Percentiles rank a stretch among this genome's conserved stretches.
Evolutionary conservation across 2,888 invertebrate species (phyloP).

Genomic region (Xanthorhoe spadicearia): DNA sequence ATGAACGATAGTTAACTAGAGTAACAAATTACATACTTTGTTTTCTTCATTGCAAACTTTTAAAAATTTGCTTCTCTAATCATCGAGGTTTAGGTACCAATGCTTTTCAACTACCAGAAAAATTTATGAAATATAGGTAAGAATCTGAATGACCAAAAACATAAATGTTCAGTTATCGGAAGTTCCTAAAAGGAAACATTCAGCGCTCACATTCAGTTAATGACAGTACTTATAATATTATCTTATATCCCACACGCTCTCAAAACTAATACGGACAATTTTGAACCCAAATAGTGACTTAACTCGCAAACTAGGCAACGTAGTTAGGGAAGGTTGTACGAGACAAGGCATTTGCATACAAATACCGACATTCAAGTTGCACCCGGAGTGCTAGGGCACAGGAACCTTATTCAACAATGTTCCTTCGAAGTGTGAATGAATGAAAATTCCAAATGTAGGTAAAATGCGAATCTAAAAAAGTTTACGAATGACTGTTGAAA

Average conservation of each 20-base stretch:
- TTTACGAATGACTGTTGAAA: background rate
- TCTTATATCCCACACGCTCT: background rate
- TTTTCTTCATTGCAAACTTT: too few species aligned
- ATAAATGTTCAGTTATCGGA: too few species aligned
- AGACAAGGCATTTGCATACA: slow-evolving; percentile 28
- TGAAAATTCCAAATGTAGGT: background rate
- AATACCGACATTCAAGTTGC: slow-evolving; percentile 26
- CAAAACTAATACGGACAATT: background rate
- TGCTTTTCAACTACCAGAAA: too few species aligned
- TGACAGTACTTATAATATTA: background rate
- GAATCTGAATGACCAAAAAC: too few species aligned
- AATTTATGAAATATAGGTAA: too few species aligned
- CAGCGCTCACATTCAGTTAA: background rate
- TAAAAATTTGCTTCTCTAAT: too few species aligned
- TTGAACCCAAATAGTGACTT: slow-evolving; percentile 2
- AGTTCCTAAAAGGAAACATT: background rate
- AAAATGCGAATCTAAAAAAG: background rate
- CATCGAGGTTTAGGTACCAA: too few species aligned
- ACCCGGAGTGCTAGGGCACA: slow-evolving; percentile 14
- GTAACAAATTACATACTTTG: too few species aligned
- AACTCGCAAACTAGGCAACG: slow-evolving; percentile 13
- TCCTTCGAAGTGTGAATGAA: background rate
- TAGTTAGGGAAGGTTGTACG: slow-evolving; percentile 16
- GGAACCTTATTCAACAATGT: slow-evolving; percentile 7
- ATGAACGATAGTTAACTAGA: too few species aligned